A percentile compares a stretch with the other conserved stretches of the same genome.
These are phyloP conservation scores for Acanthurus leucopareius DNA, from an alignment of 2,797 vertebrate genomes.

Conservation along the genomic window DNA sequence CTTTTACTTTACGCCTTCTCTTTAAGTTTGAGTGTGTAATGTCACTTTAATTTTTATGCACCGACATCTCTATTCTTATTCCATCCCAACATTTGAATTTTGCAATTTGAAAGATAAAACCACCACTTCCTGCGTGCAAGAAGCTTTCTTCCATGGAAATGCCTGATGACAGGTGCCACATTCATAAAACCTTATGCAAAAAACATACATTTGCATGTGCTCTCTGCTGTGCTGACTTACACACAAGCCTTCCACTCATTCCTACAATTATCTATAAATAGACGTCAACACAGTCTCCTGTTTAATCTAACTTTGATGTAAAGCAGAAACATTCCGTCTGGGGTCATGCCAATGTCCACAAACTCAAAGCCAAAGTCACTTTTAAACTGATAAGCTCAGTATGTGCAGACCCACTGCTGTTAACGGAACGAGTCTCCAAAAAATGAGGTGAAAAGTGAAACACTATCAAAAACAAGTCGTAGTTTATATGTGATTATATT, in stretches of 20 bases:
- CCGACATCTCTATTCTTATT: background rate
- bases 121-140: background rate
- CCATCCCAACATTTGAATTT: no score
- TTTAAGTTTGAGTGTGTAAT: background rate
- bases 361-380: background rate
- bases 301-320: constrained; percentile 8
- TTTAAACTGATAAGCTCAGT: background rate
- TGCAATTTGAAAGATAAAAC: background rate
- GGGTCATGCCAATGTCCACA: background rate
- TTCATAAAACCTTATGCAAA: constrained; percentile 29
- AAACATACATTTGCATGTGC: background rate
- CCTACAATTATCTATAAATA: background rate
- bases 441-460: no score
- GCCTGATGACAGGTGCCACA: background rate
- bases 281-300: background rate
- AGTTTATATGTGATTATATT: no score
- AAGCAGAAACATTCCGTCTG: background rate
- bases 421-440: background rate
- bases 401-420: background rate
- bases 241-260: constrained; percentile 10
- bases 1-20: background rate
- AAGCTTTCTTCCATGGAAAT: background rate
- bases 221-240: background rate
- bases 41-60: background rate
- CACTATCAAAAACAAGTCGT: no score